Percentiles rank a stretch among this genome's conserved stretches.
phyloP scores from a whole-genome alignment of 2,888 invertebrate species.

The Hermaeophaga mercurialis region DNA sequence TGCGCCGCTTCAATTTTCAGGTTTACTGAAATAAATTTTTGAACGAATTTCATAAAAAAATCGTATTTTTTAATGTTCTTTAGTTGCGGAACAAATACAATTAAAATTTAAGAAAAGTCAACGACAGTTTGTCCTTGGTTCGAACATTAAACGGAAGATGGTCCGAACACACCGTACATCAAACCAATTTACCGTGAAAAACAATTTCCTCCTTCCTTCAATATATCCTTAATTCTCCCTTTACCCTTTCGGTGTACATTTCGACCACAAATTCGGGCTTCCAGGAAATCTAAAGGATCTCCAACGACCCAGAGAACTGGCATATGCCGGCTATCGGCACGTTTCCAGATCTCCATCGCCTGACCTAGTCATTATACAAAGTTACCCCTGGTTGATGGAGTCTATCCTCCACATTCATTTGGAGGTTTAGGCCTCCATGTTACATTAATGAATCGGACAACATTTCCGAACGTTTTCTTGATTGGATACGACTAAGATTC shows the following conservation, averaged over 20 bases:
- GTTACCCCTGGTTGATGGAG: slow-evolving; percentile 26
- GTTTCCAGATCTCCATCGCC: slow-evolving; percentile 42
- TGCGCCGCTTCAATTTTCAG: no score
- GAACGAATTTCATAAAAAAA: no score
- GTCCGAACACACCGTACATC: no score
- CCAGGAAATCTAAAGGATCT: slow-evolving; percentile 11
- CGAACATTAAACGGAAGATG: no score
- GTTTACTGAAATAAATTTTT: no score
- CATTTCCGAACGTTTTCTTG: no score
- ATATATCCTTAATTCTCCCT: slow-evolving; percentile 1
- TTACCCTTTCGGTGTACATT: slow-evolving; percentile 3
- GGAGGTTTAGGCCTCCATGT: background rate
- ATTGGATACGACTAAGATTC: no score
- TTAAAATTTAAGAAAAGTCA: no score
- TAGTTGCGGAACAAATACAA: no score
- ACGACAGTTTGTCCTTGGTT: no score
- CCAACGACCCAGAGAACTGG: slow-evolving; percentile 18
- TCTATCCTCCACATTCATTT: slow-evolving; percentile 1
- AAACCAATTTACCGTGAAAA: no score
- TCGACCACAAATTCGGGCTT: slow-evolving; percentile 3
- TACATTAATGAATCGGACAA: background rate
- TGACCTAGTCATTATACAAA: slow-evolving; percentile 46
- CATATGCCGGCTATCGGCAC: slow-evolving; percentile 41
- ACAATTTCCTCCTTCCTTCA: background rate
- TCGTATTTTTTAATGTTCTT: no score